phyloP scores from a whole-genome alignment of 2,113 vertebrate species.

The Cynopterus brachyotis region DNA sequence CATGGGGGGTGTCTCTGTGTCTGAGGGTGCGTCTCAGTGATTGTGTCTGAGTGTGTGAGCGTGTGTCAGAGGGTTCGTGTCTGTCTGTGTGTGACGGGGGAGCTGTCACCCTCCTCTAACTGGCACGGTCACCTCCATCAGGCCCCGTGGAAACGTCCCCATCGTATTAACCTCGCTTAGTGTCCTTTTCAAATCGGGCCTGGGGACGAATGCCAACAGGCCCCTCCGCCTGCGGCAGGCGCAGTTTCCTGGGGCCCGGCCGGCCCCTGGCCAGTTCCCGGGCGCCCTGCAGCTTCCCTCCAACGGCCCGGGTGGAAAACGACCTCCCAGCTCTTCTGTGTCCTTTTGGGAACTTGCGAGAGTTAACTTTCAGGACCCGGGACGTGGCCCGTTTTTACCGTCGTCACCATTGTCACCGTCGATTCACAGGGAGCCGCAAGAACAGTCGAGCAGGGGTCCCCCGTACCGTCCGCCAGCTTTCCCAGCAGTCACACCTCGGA shows the following conservation, averaged over 20 bases:
- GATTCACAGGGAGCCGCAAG: not conserved
- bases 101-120: too few species aligned
- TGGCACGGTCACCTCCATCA: not conserved
- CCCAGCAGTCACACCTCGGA: not conserved
- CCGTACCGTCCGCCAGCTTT: accelerated
- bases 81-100: not conserved
- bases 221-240: not conserved
- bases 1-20: too few species aligned
- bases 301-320: not conserved
- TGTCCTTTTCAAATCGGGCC: not conserved
- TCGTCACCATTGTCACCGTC: not conserved
- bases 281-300: not conserved
- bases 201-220: too few species aligned
- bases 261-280: too few species aligned
- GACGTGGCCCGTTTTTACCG: not conserved
- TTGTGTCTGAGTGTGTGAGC: too few species aligned
- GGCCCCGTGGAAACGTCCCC: not conserved
- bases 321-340: not conserved
- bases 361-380: not conserved
- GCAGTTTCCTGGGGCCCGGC: not conserved
- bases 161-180: accelerated
- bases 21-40: too few species aligned
- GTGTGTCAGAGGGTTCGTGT: not conserved
- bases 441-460: not conserved
- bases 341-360: not conserved